Percentiles rank a stretch among this genome's conserved stretches.
These are phyloP conservation scores for Poeciliopsis gracilis DNA, from an alignment of 2,797 vertebrate genomes.

Conservation along the genomic window DNA sequence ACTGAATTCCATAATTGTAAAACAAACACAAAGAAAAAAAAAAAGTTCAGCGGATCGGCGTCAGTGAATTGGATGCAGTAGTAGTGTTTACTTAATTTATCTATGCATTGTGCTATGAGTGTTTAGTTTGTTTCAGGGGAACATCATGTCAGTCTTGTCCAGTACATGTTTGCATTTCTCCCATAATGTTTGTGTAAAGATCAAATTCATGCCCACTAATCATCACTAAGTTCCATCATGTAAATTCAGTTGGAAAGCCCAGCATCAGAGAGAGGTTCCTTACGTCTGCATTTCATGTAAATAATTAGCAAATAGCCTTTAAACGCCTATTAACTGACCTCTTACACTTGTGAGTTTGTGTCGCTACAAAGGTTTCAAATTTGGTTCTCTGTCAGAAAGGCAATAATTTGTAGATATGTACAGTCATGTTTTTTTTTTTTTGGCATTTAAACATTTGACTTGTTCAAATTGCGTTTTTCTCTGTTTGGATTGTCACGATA, in stretches of 20 bases:
- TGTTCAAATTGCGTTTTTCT: constrained; percentile 47
- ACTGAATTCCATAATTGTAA: constrained; percentile 71
- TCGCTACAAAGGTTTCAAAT: constrained; percentile 86
- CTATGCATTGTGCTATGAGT: constrained; percentile 92
- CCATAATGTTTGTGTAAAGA: constrained; percentile 46
- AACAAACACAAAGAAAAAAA: constrained; percentile 24
- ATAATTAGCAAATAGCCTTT: constrained; percentile 83
- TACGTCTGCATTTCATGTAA: constrained; percentile 73
- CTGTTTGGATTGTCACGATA: constrained; percentile 61
- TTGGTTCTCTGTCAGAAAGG: constrained; percentile 92
- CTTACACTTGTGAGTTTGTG: constrained; percentile 82
- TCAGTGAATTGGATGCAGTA: constrained; percentile 89
- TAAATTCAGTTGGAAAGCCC: constrained; percentile 56
- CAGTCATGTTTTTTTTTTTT: constrained; percentile 75
- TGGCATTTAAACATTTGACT: constrained; percentile 68
- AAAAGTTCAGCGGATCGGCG: constrained; percentile 72
- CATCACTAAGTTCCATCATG: constrained; percentile 44
- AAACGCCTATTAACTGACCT: constrained; percentile 82
- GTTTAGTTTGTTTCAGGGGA: constrained; percentile 78
- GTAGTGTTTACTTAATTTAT: constrained; percentile 89
- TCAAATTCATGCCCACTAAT: constrained; percentile 41
- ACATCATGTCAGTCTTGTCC: constrained; percentile 65
- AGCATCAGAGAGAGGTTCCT: constrained; percentile 59
- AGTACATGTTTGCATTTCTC: constrained; percentile 44
- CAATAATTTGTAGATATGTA: constrained; percentile 98